These are phyloP conservation scores for Cephalotes varians DNA, from an alignment of 2,888 invertebrate species.

Conservation along the genomic window DNA sequence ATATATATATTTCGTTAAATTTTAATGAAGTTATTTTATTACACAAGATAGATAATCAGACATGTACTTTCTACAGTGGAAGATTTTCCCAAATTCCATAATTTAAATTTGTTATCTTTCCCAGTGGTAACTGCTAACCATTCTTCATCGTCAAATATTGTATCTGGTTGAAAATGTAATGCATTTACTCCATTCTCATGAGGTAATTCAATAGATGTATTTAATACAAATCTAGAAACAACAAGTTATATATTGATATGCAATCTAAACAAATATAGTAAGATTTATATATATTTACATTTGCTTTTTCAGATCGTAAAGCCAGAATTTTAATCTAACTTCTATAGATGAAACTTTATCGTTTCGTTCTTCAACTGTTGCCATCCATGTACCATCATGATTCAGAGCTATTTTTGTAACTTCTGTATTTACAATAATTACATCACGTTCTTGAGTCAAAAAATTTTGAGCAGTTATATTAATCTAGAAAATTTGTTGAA, in stretches of 20 bases:
- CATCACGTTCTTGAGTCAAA: conserved; percentile 88
- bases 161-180: conserved; percentile 88
- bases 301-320: conserved; percentile 88
- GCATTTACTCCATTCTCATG: conserved; percentile 89
- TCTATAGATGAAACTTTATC: conserved; percentile 88
- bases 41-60: conserved; percentile 34
- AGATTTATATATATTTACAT: conserved; percentile 85
- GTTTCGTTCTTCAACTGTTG: conserved; percentile 89
- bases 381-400: conserved; percentile 90
- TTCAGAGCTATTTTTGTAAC: conserved; percentile 90
- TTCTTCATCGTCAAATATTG: conserved; percentile 82
- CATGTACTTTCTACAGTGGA: conserved; percentile 69
- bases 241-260: conserved; percentile 4
- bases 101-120: conserved; percentile 90
- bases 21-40: conserved; percentile 7
- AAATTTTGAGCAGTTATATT: conserved; percentile 91
- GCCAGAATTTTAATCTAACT: conserved; percentile 92
- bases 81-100: conserved; percentile 89
- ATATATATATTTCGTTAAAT: neutral
- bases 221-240: conserved; percentile 88
- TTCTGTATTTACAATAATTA: conserved; percentile 88
- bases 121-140: conserved; percentile 89
- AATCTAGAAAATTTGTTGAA: conserved; percentile 85
- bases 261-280: neutral
- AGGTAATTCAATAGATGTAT: conserved; percentile 91